A percentile compares a stretch with the other conserved stretches of the same genome.
phyloP scores from a whole-genome alignment of 2,888 invertebrate genomes.

The Drosophila nr. perissopoda region DNA sequence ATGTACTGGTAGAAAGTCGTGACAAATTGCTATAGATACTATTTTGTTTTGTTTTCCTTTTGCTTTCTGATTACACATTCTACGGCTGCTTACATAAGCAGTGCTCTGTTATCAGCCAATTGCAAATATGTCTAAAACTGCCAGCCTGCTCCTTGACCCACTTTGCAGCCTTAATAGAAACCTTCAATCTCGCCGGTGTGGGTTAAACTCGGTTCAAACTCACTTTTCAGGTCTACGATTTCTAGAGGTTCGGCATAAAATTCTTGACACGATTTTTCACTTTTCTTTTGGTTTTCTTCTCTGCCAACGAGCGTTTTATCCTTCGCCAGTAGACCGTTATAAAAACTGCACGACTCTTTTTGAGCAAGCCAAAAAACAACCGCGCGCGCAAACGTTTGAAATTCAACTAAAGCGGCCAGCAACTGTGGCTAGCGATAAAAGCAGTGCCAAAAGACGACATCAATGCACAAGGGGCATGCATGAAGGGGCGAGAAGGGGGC shows the following conservation, averaged over 20 bases:
- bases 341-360: constrained; percentile 25
- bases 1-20: constrained; percentile 64
- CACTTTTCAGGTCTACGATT: constrained; percentile 44
- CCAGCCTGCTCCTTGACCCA: constrained; percentile 50
- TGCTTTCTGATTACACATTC: constrained; percentile 26
- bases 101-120: constrained; percentile 8
- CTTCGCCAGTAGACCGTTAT: constrained; percentile 38
- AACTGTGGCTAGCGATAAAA: constrained; percentile 67
- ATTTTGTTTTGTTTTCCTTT: constrained; percentile 9
- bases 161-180: not conserved
- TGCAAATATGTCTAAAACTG: constrained; percentile 8
- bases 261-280: constrained; percentile 57
- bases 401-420: constrained; percentile 78
- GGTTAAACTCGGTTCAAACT: constrained; percentile 30
- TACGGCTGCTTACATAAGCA: constrained; percentile 62
- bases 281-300: constrained; percentile 19
- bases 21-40: constrained; percentile 33
- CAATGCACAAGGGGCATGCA: constrained; percentile 29
- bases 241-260: constrained; percentile 4
- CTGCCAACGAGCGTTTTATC: constrained; percentile 34
- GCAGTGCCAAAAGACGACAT: constrained; percentile 41
- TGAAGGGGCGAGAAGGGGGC: not conserved
- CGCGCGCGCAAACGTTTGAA: constrained; percentile 81
- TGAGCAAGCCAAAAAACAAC: constrained; percentile 51
- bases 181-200: constrained; percentile 9